Evolutionary conservation across 2,113 vertebrate genomes (phyloP).

Genomic region (Callipepla squamata): DNA sequence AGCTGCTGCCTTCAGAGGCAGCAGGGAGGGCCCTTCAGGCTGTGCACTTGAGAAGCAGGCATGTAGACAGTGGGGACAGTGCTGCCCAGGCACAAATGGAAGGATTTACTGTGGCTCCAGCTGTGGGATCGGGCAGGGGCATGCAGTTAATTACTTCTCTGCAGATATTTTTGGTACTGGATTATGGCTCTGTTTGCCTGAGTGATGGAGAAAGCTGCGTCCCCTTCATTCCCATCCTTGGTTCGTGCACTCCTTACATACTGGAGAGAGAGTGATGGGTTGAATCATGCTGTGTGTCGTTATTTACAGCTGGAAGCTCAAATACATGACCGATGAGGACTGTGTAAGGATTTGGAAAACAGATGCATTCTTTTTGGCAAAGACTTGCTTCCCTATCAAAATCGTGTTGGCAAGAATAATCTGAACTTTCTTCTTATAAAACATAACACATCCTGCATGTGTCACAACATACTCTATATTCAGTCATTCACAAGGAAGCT

Average conservation of each 20-base stretch:
- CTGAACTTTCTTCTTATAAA: conserved; percentile 9
- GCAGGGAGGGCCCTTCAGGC: not conserved
- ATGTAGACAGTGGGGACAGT: not conserved
- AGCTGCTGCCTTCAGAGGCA: not conserved
- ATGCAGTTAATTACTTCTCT: not conserved
- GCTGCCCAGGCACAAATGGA: not conserved
- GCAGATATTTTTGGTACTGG: not conserved
- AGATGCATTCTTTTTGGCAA: not conserved
- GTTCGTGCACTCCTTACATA: not conserved
- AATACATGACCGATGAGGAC: not conserved
- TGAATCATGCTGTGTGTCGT: not conserved
- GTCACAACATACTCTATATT: not conserved
- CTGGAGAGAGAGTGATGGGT: not conserved
- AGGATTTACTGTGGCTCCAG: not conserved
- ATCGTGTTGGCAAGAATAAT: not conserved
- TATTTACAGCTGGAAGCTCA: not conserved
- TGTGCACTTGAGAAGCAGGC: not conserved
- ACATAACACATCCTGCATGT: not conserved
- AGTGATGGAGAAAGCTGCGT: not conserved
- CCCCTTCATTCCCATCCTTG: not conserved
- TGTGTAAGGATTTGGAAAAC: not conserved
- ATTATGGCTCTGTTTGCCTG: not conserved
- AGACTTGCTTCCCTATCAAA: not conserved
- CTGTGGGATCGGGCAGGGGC: not conserved
- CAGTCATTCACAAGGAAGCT: conserved; percentile 9